Conservation (phyloP, 2,888 invertebrate genomes). For the Volucella zonaria region DNA sequence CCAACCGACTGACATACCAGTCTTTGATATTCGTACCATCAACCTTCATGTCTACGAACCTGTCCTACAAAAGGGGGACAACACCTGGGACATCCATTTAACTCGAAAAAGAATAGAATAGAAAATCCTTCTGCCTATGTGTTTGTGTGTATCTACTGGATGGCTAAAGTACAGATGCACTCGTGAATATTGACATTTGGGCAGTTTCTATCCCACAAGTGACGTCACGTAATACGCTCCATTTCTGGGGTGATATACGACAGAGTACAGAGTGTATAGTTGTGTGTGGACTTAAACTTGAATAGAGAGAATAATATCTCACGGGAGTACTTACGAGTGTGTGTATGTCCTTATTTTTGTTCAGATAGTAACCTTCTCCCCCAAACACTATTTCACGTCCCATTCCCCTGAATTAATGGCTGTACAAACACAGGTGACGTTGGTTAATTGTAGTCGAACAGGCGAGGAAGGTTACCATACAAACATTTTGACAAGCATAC, state of each 20-base stretch:
- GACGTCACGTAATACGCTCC: constrained; percentile 54
- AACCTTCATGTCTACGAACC: constrained; percentile 41
- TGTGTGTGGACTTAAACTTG: constrained; percentile 58
- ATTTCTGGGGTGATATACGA: too few species aligned
- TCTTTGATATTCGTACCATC: neutral
- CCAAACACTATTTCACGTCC: constrained; percentile 1
- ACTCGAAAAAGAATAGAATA: constrained; percentile 10
- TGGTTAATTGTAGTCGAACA: constrained; percentile 14
- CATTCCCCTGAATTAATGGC: constrained; percentile 16
- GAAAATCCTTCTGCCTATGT: neutral
- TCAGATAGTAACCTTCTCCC: constrained; percentile 40
- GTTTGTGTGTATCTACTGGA: constrained; percentile 22
- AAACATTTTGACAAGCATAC: neutral
- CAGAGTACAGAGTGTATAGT: neutral
- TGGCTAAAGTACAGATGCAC: constrained; percentile 56
- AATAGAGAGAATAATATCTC: constrained; percentile 38
- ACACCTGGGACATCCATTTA: constrained; percentile 37
- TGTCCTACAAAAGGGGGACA: constrained; percentile 43
- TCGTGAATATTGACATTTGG: constrained; percentile 47
- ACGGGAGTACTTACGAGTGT: constrained; percentile 44
- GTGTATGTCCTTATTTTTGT: constrained; percentile 53
- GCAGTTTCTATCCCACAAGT: constrained; percentile 54
- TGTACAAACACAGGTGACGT: constrained; percentile 35
- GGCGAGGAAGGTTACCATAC: constrained; percentile 39
- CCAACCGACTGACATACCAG: too few species aligned